Conservation (phyloP, 2,888 invertebrate species). For the Thumatha senex region DNA sequence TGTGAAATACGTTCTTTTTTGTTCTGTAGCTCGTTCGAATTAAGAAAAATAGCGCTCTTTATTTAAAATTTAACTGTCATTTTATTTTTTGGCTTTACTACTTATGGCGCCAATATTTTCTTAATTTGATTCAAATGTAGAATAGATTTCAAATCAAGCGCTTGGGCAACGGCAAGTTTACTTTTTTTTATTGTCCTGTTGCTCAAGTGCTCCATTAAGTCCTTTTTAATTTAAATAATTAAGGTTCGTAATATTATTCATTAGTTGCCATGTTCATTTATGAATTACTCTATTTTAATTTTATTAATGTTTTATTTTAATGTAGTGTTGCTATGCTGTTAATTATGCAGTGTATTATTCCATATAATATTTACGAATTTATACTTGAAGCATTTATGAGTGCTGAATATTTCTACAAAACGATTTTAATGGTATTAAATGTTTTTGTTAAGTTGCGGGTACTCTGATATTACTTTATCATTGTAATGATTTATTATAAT, state of each 20-base stretch:
- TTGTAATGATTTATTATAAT: neutral
- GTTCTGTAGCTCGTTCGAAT: neutral
- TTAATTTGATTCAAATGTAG: slow-evolving; percentile 1
- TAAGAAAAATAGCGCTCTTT: neutral
- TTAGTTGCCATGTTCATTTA: neutral
- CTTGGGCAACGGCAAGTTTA: slow-evolving; percentile 1
- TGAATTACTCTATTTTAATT: neutral
- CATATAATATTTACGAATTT: slow-evolving; percentile 12
- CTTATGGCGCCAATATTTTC: neutral
- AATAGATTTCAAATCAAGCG: neutral
- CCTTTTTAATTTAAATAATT: neutral
- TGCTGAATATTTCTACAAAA: slow-evolving; percentile 15
- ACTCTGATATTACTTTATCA: neutral
- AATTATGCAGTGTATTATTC: neutral
- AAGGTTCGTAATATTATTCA: neutral
- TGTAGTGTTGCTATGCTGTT: neutral
- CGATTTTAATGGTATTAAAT: slow-evolving; percentile 15
- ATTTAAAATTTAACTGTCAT: neutral
- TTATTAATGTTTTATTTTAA: neutral
- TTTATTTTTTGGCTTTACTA: neutral
- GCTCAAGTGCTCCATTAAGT: neutral
- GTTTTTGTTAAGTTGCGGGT: neutral
- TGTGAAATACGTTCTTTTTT: slow-evolving; percentile 16
- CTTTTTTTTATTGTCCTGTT: neutral
- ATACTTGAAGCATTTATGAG: slow-evolving; percentile 15